phyloP scores from a whole-genome alignment of 2,113 vertebrate species.

The Cariama cristata region DNA sequence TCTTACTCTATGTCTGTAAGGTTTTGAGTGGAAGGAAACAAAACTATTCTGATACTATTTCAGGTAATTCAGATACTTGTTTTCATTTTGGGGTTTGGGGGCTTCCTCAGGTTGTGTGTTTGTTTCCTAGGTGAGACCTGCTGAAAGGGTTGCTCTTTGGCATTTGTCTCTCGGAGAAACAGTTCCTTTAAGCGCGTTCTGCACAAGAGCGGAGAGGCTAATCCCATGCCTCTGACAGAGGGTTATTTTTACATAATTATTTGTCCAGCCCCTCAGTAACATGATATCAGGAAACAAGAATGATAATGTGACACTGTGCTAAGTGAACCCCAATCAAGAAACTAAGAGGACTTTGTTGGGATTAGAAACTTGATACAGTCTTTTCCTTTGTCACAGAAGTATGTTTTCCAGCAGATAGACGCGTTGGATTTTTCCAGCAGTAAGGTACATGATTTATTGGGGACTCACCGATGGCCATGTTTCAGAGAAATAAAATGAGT shows the following conservation, averaged over 20 bases:
- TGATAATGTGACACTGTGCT: background rate
- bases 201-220: background rate
- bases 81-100: background rate
- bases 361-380: background rate
- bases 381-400: conserved; percentile 1
- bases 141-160: background rate
- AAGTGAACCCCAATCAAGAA: background rate
- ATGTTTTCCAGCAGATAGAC: background rate
- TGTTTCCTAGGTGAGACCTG: background rate
- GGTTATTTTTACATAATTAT: conserved; percentile 37
- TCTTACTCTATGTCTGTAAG: background rate
- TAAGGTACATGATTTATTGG: background rate
- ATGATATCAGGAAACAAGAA: conserved; percentile 9
- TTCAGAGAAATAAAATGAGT: background rate
- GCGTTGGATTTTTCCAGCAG: background rate
- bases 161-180: background rate
- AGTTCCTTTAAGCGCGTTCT: background rate
- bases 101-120: background rate
- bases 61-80: background rate
- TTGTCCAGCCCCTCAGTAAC: background rate
- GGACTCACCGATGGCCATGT: background rate
- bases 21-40: background rate
- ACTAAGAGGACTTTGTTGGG: background rate
- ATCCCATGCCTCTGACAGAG: background rate
- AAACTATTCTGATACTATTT: background rate